Evolutionary conservation across 37 sponge, comb jelly and placozoan genomes (phyloP), one percentile per base, ranked within the genome.

Genomic region (Petrosia ficiformis): DNA sequence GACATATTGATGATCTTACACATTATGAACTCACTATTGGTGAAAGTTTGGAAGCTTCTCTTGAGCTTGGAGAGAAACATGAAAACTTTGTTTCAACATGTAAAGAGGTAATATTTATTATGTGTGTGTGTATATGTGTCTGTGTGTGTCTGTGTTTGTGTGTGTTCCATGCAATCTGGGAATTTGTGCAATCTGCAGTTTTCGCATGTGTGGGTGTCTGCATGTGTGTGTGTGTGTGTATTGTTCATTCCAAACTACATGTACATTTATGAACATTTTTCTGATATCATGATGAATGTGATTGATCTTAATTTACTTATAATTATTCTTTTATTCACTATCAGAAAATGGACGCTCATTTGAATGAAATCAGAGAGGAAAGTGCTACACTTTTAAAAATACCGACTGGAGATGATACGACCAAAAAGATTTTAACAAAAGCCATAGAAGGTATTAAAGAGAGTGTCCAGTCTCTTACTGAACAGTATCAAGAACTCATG

Each of bases 1-100:
- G 65, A 4, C 59, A 68, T 43, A 52, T 81, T 10, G 78, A 64
- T 31, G 88, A 83, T 19, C 72, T 83, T 31, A 69, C 65, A 14
- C 30, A 42, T 1, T 67, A 72, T 4, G 78, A 76, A 29, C 8
- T 71, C 2, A 39, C 38, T 4, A 67, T 79, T 2, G 84, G 80
- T 19, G 77, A 69, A 36, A 73, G 42, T 2, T 74, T 89, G 24
- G 80, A 83, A 41, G 38, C 21, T 8, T 31, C 59, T 24, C 57
- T 25, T 26, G 74, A 64, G 14, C 36, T 33, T 1, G 75, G 75
- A 44, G 72, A 70, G 4, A 19, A 77, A 33, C 86, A 85, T 57
- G 86, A 85, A 29, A 40, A 39, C 1, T 90, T 82, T 78, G 82
- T 81, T 39, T 70, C 78, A 39, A 78, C 81, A 59, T 76, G 73